phyloP scores from a whole-genome alignment of 2,888 invertebrate genomes.

The Corythucha ciliata region DNA sequence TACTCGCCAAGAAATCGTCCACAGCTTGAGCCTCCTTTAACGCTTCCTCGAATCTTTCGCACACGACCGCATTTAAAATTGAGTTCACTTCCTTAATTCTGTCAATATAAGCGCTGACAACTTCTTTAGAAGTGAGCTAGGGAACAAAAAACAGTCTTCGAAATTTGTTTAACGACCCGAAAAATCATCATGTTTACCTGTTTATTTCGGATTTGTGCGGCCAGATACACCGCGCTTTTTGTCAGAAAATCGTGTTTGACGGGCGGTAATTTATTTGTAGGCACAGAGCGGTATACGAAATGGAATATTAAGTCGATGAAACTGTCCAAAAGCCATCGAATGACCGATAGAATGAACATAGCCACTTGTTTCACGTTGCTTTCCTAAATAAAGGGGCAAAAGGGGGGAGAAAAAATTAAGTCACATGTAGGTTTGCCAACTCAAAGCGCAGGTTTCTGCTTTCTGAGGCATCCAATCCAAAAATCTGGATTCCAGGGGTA shows the following conservation, averaged over 20 bases:
- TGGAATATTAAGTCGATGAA: slow-evolving; percentile 33
- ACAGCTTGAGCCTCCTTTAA: slow-evolving; percentile 64
- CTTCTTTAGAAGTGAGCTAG: slow-evolving; percentile 54
- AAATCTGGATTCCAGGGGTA: too few relatives aligned
- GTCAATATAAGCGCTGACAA: slow-evolving; percentile 64
- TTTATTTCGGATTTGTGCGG: slow-evolving; percentile 53
- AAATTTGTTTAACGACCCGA: slow-evolving; percentile 1
- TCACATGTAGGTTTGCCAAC: too few relatives aligned
- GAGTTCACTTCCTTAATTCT: slow-evolving; percentile 68
- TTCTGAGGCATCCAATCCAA: too few relatives aligned
- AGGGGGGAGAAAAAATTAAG: too few relatives aligned
- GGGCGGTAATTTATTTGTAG: slow-evolving; percentile 39
- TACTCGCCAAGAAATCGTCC: slow-evolving; percentile 56
- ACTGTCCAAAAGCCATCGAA: slow-evolving; percentile 30
- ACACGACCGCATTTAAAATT: slow-evolving; percentile 71
- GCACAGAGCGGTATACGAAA: slow-evolving; percentile 26
- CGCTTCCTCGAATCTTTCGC: slow-evolving; percentile 67
- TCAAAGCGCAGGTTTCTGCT: too few relatives aligned
- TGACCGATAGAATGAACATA: slow-evolving; percentile 20
- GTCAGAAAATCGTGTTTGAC: slow-evolving; percentile 43
- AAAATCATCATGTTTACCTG: slow-evolving; percentile 28
- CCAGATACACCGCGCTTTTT: slow-evolving; percentile 58
- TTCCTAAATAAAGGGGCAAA: too few relatives aligned
- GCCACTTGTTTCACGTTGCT: not conserved
- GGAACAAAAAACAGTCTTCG: slow-evolving; percentile 23